A percentile compares a stretch with the other conserved stretches of the same genome.
These are phyloP conservation scores for Harmothoe impar DNA, from an alignment of 2,888 invertebrate species.

Conservation along the genomic window DNA sequence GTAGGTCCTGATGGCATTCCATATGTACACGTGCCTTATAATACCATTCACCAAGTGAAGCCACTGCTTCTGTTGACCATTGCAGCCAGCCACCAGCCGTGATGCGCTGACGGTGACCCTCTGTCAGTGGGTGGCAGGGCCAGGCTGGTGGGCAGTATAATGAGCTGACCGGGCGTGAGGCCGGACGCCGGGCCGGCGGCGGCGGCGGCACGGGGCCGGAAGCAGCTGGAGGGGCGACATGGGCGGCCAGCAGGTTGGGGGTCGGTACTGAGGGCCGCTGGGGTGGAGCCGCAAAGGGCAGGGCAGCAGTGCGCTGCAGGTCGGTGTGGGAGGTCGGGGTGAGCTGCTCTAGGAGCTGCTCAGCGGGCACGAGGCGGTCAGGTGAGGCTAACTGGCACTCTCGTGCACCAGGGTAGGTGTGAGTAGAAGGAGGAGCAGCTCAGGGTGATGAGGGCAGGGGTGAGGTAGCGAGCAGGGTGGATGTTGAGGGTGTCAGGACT, in stretches of 20 bases:
- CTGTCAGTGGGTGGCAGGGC: not conserved
- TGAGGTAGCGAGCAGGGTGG: not conserved
- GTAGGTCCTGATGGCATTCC: no score
- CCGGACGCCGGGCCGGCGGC: not conserved
- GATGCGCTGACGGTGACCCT: no score
- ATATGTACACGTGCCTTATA: no score
- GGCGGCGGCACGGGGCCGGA: not conserved
- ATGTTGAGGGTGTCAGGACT: not conserved
- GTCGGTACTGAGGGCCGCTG: not conserved
- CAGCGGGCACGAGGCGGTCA: not conserved
- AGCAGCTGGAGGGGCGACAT: not conserved
- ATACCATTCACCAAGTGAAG: no score
- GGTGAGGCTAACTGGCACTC: conserved; percentile 22
- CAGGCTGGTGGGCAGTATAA: not conserved
- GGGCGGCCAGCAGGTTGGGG: not conserved
- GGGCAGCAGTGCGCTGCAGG: not conserved
- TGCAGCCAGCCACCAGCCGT: no score
- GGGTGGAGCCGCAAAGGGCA: not conserved
- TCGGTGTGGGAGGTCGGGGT: not conserved
- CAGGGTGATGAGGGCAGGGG: not conserved
- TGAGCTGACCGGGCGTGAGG: not conserved
- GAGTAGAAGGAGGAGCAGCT: not conserved
- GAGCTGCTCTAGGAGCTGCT: not conserved
- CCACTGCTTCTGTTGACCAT: no score
- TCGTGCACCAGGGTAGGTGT: not conserved